Evolutionary conservation across 2,888 invertebrate species (phyloP).

Genomic region (Aproaerema taeniolella): DNA sequence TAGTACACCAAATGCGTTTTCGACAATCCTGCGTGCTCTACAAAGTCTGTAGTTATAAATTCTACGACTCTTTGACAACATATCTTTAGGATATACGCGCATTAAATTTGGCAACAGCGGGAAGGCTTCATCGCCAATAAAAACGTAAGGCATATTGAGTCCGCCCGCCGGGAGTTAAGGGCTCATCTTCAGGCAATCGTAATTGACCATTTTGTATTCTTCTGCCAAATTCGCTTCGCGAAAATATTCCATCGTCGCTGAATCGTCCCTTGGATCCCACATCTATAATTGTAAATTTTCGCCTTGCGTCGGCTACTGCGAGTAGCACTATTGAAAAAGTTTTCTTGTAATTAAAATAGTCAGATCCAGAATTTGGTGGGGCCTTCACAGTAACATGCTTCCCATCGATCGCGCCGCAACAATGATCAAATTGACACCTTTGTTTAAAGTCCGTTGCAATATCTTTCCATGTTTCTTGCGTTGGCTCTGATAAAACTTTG

Average conservation of each 20-base stretch:
- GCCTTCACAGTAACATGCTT: slow-evolving; percentile 13
- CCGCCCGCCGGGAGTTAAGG: slow-evolving; percentile 15
- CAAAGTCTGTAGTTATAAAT: no score
- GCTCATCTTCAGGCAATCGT: slow-evolving; percentile 10
- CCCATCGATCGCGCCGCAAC: no score
- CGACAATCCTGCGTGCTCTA: no score
- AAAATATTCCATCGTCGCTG: slow-evolving; percentile 18
- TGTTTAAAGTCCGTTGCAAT: slow-evolving; percentile 17
- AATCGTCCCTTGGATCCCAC: slow-evolving; percentile 16
- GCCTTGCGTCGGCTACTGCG: slow-evolving; percentile 19
- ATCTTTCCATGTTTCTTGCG: slow-evolving; percentile 17
- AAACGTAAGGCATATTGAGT: slow-evolving; percentile 18
- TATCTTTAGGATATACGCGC: no score
- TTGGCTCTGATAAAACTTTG: slow-evolving; percentile 12
- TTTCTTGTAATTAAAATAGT: no score
- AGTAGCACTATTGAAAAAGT: slow-evolving; percentile 21
- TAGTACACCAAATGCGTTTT: no score
- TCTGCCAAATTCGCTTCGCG: slow-evolving; percentile 11
- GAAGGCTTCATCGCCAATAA: slow-evolving; percentile 20
- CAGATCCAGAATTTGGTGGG: slow-evolving; percentile 20
- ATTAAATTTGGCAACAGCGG: slow-evolving; percentile 16
- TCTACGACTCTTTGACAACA: no score
- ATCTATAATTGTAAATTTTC: slow-evolving; percentile 14
- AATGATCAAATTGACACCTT: slow-evolving; percentile 20
- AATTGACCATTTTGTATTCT: no score